These are phyloP conservation scores for Eupithecia vulgata DNA, from an alignment of 2,888 invertebrate genomes.

Conservation along the genomic window DNA sequence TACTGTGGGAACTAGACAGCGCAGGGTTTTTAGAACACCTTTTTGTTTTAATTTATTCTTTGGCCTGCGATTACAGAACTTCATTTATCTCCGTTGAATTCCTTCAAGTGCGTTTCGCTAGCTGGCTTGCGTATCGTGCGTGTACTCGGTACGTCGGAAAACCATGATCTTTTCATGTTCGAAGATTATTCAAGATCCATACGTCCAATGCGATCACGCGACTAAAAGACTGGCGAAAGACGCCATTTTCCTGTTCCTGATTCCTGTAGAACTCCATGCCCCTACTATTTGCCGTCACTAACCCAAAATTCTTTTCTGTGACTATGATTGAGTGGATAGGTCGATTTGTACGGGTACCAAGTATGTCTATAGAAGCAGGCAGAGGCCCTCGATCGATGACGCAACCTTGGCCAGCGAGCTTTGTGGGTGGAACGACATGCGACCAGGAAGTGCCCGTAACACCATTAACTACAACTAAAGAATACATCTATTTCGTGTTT, in stretches of 20 bases:
- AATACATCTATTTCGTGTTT: not conserved
- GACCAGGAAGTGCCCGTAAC: constrained; percentile 38
- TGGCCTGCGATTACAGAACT: not conserved
- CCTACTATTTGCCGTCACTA: not conserved
- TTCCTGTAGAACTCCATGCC: not conserved
- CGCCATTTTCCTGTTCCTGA: not conserved
- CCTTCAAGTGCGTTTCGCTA: not conserved
- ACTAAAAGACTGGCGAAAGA: not conserved
- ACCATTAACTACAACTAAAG: constrained; percentile 4
- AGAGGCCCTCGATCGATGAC: constrained; percentile 63
- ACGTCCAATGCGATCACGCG: not conserved
- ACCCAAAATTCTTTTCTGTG: not conserved
- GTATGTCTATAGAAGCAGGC: constrained; percentile 23
- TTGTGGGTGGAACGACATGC: constrained; percentile 57
- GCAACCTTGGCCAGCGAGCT: constrained; percentile 60
- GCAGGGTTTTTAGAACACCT: not conserved
- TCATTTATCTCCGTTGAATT: not conserved
- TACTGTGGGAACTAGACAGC: constrained; percentile 4
- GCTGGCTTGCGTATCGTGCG: not conserved
- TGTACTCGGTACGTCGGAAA: not conserved
- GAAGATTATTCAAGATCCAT: not conserved
- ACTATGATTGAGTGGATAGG: not conserved
- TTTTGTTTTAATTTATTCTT: not conserved
- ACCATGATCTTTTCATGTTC: not conserved
- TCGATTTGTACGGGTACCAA: not conserved